phyloP scores from a whole-genome alignment of 2,888 invertebrate species.

The Digitonthophagus gazella region DNA sequence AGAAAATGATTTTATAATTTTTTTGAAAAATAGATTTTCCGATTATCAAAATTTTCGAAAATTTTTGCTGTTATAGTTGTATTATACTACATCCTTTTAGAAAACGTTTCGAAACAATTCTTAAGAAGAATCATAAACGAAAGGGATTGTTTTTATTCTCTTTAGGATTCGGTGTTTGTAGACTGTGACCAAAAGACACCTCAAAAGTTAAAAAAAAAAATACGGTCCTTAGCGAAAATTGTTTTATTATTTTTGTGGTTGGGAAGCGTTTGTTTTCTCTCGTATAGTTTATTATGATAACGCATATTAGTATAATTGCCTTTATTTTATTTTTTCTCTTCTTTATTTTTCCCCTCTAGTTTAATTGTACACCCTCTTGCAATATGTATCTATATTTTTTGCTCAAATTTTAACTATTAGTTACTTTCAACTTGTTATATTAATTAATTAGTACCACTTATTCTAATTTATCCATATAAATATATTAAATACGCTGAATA shows the following conservation, averaged over 20 bases:
- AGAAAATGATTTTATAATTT: neutral
- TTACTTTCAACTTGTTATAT: slow-evolving; percentile 26
- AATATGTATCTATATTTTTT: slow-evolving; percentile 25
- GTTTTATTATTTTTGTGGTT: slow-evolving; percentile 7
- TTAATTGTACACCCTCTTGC: slow-evolving; percentile 23
- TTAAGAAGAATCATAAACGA: neutral
- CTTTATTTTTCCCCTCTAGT: slow-evolving; percentile 8
- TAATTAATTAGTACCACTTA: slow-evolving; percentile 23
- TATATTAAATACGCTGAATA: slow-evolving; percentile 26
- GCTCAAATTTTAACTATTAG: slow-evolving; percentile 23
- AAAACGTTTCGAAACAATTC: neutral
- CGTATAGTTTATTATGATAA: slow-evolving; percentile 24
- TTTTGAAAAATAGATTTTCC: neutral
- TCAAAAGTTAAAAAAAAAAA: slow-evolving; percentile 11
- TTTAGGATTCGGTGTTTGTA: neutral
- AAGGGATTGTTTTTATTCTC: neutral
- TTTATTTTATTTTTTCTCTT: slow-evolving; percentile 13
- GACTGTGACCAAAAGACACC: neutral
- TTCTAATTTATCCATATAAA: slow-evolving; percentile 27
- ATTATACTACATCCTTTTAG: neutral
- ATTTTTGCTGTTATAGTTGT: neutral
- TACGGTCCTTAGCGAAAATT: neutral
- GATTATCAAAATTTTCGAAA: neutral
- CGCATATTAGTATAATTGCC: slow-evolving; percentile 24
- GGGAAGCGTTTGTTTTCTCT: slow-evolving; percentile 4